phyloP scores from a whole-genome alignment of 2,113 vertebrate genomes.

The Tragelaphus scriptus region DNA sequence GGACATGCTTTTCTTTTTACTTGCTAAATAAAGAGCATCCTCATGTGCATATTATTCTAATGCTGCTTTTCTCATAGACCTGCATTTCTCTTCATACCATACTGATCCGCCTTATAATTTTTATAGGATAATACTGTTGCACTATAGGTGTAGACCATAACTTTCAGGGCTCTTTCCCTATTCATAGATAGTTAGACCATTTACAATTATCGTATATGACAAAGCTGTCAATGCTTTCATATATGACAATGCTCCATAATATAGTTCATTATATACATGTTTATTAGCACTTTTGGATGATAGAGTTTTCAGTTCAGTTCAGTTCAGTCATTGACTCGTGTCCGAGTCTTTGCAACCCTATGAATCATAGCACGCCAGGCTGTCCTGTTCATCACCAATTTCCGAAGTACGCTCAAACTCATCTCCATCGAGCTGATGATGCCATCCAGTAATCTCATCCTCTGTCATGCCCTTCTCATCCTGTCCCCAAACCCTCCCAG shows the following conservation, averaged over 20 bases:
- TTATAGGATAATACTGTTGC: not conserved
- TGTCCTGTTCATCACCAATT: no score
- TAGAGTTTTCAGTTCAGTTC: not conserved
- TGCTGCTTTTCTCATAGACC: not conserved
- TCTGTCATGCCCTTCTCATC: no score
- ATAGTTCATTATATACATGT: not conserved
- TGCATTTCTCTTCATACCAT: not conserved
- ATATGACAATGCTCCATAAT: not conserved
- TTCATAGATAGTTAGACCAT: not conserved
- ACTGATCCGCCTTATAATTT: not conserved
- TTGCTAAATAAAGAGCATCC: not conserved
- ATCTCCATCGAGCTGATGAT: no score
- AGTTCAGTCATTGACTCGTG: accelerated
- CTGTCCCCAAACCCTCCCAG: no score
- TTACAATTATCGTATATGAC: not conserved
- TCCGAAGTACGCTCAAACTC: no score
- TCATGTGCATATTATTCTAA: no score
- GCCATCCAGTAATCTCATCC: no score
- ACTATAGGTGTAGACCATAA: not conserved
- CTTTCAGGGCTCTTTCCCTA: not conserved
- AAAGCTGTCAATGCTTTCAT: not conserved
- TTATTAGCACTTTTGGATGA: not conserved
- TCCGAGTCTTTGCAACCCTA: accelerated
- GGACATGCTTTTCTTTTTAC: not conserved
- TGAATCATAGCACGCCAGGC: no score